phyloP scores from a whole-genome alignment of 2,797 vertebrate species.

The Leptodactylus fallax region DNA sequence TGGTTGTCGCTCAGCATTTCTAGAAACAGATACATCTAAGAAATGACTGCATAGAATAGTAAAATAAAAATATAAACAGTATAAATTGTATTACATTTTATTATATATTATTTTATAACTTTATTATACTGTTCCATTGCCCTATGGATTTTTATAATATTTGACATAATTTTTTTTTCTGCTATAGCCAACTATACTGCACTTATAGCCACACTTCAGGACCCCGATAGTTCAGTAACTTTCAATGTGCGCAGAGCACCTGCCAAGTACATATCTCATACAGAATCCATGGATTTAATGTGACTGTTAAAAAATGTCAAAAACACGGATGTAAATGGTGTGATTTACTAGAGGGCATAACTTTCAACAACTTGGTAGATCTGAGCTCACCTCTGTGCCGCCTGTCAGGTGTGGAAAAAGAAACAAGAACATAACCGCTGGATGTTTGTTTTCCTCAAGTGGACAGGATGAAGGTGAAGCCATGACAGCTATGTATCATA shows the following conservation, averaged over 20 bases:
- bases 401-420: background rate
- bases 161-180: background rate
- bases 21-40: too few species aligned
- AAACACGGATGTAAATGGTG: background rate
- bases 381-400: background rate
- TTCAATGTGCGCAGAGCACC: background rate
- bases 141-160: background rate
- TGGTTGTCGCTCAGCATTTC: too few species aligned
- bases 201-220: too few species aligned
- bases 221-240: background rate
- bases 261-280: background rate
- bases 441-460: background rate
- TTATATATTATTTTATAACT: background rate
- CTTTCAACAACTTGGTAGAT: background rate
- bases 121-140: background rate
- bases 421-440: background rate
- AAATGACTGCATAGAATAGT: too few species aligned
- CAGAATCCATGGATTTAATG: background rate
- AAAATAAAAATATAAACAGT: too few species aligned
- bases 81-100: too few species aligned
- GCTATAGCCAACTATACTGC: background rate
- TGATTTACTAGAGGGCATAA: constrained; percentile 18
- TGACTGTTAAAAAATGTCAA: constrained; percentile 4
- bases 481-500: background rate
- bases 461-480: background rate